These are phyloP conservation scores for Leptobrachium ailaonicum DNA, from an alignment of 2,113 vertebrate genomes.

Conservation along the genomic window DNA sequence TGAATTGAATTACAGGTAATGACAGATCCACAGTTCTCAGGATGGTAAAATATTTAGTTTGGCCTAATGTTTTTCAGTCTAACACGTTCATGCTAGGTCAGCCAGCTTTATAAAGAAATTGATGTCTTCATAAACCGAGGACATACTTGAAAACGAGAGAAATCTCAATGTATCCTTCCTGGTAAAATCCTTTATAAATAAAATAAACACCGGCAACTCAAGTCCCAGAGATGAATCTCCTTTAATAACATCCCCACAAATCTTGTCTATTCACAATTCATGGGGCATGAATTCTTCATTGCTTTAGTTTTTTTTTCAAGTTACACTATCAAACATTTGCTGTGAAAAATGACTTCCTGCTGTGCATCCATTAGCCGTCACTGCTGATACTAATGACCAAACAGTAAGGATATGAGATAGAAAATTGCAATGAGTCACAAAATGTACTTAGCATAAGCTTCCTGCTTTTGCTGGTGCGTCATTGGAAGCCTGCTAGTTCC, in stretches of 20 bases:
- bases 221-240: slow-evolving; percentile 16
- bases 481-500: slow-evolving; percentile 58
- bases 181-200: too few relatives aligned
- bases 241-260: slow-evolving; percentile 22
- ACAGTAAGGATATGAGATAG: slow-evolving; percentile 58
- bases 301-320: slow-evolving; percentile 59
- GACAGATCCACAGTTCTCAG: slow-evolving; percentile 6
- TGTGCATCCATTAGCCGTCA: slow-evolving; percentile 68
- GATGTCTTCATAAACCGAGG: slow-evolving; percentile 17
- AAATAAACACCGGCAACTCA: too few relatives aligned
- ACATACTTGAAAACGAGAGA: neutral
- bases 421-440: slow-evolving; percentile 74
- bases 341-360: slow-evolving; percentile 68
- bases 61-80: slow-evolving; percentile 18
- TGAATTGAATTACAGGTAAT: neutral
- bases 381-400: slow-evolving; percentile 66
- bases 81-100: slow-evolving; percentile 28
- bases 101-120: slow-evolving; percentile 12
- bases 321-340: slow-evolving; percentile 73
- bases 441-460: slow-evolving; percentile 64
- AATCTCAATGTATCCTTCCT: too few relatives aligned
- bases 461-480: slow-evolving; percentile 67
- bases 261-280: neutral
- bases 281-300: slow-evolving; percentile 17
- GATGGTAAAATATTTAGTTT: slow-evolving; percentile 31